Evolutionary conservation across 2,797 vertebrate species (phyloP).

Genomic region (Psittacula echo): DNA sequence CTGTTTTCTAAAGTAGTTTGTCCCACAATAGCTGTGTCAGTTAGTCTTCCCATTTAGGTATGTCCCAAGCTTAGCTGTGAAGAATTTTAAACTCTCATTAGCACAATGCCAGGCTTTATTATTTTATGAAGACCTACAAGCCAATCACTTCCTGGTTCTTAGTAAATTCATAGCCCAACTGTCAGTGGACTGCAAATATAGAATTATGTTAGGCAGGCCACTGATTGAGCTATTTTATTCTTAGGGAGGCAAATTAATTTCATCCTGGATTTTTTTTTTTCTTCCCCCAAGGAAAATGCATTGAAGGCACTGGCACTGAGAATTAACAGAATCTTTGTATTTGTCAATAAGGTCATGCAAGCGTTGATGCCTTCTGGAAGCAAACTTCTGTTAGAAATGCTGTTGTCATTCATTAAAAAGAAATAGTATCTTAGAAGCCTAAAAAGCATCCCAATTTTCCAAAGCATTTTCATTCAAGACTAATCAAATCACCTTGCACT

Average conservation of each 20-base stretch:
- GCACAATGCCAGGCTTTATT: not conserved
- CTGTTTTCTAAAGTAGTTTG: not conserved
- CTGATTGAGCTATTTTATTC: not conserved
- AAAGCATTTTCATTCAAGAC: not conserved
- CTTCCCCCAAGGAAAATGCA: not conserved
- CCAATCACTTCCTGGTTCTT: not conserved
- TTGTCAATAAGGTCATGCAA: not conserved
- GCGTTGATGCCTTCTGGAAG: slow-evolving; percentile 4
- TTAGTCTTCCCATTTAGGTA: not conserved
- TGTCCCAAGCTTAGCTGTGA: not conserved
- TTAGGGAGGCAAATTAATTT: not conserved
- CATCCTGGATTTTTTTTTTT: not conserved
- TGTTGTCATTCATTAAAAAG: not conserved
- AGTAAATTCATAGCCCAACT: slow-evolving; percentile 25
- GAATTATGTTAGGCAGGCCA: not conserved
- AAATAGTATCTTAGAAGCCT: not conserved
- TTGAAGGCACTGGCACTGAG: not conserved
- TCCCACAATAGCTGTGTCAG: not conserved
- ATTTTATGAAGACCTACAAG: slow-evolving; percentile 42
- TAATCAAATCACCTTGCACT: not conserved
- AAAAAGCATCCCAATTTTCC: not conserved
- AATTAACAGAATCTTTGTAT: slow-evolving; percentile 3
- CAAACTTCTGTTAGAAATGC: slow-evolving; percentile 11
- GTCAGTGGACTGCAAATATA: slow-evolving; percentile 19
- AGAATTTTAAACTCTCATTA: slow-evolving; percentile 8